These are phyloP conservation scores for Laticauda laticaudata DNA, from an alignment of 2,113 vertebrate genomes.

Conservation along the genomic window DNA sequence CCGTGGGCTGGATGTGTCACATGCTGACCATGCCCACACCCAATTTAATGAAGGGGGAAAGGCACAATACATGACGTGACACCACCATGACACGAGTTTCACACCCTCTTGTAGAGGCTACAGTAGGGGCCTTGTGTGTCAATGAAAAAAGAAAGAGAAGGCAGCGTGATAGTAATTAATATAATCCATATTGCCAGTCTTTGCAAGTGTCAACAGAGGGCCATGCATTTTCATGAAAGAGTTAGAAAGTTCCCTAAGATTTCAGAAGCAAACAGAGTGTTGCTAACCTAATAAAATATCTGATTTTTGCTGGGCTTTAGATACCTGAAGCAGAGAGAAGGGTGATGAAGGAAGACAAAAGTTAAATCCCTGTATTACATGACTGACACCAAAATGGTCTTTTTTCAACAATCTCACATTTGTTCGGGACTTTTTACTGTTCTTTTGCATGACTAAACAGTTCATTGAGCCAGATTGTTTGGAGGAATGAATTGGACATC, in stretches of 20 bases:
- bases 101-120: too few relatives aligned
- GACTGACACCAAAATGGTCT: too few relatives aligned
- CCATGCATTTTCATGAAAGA: background rate
- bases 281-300: background rate
- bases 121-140: background rate
- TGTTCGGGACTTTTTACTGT: background rate
- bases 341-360: background rate
- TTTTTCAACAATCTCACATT: background rate
- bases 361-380: background rate
- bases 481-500: constrained; percentile 12
- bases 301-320: background rate
- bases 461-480: background rate
- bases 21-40: too few relatives aligned
- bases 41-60: too few relatives aligned
- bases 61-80: too few relatives aligned
- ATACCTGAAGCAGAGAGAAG: background rate
- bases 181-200: background rate
- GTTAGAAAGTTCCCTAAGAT: background rate
- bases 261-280: background rate
- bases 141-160: background rate
- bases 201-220: background rate
- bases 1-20: too few relatives aligned
- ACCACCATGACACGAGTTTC: too few relatives aligned
- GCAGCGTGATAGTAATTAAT: background rate
- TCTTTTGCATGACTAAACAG: background rate